phyloP scores from a whole-genome alignment of 1,140 invertebrate genomes.

The Hormaphis cornu region DNA sequence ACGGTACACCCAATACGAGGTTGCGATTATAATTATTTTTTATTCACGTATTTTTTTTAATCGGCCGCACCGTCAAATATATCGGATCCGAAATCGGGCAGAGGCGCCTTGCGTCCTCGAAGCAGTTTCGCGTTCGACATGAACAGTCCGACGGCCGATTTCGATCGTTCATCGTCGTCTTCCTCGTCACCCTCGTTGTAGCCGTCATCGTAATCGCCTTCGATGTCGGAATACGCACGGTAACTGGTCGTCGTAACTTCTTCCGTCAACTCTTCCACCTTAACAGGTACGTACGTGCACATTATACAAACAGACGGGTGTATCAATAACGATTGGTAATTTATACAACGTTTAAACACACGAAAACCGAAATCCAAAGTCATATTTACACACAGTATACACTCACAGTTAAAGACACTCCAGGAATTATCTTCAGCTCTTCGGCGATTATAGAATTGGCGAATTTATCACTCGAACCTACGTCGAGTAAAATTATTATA shows the following conservation, averaged over 20 bases:
- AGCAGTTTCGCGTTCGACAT: slow-evolving; percentile 39
- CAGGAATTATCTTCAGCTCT: neutral
- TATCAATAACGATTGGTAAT: neutral
- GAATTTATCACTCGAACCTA: neutral
- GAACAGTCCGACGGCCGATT: slow-evolving; percentile 37
- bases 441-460: neutral
- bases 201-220: slow-evolving; percentile 38
- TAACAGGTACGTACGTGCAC: neutral
- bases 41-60: neutral
- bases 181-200: slow-evolving; percentile 35
- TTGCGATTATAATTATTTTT: neutral
- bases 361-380: neutral
- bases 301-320: too few relatives aligned
- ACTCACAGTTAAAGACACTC: neutral
- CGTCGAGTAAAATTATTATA: neutral
- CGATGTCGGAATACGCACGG: slow-evolving; percentile 40
- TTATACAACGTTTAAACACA: neutral
- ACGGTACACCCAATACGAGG: too few relatives aligned
- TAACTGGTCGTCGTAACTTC: slow-evolving; percentile 41
- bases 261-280: slow-evolving; percentile 45
- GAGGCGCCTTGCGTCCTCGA: slow-evolving; percentile 48
- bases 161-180: slow-evolving; percentile 37
- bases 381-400: neutral
- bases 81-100: slow-evolving; percentile 62
- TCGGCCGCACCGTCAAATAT: slow-evolving; percentile 48